Evolutionary conservation across 1,140 invertebrate species (phyloP), one percentile per base, ranked within the genome.

Genomic region (Akabosia matsudoensis): DNA sequence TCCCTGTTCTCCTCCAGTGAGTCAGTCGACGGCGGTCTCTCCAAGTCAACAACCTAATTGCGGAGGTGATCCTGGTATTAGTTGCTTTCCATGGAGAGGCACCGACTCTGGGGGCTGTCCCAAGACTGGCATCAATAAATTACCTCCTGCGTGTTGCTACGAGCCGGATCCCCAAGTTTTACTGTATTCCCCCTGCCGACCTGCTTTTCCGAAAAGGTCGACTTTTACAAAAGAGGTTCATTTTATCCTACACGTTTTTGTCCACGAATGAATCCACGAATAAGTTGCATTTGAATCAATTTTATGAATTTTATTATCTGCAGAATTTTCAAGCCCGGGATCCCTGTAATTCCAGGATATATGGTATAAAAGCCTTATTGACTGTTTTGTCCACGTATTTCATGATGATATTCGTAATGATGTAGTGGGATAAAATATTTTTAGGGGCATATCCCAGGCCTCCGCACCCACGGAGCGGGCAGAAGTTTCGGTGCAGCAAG

Each of bases 391-490:
- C 4, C 26, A 61, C 7, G n/a, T 61, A 7, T 61, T 61, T 61
- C 22, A 14, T 22, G 7, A 61, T 61, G 37, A 45, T 45, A 45
- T 45, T 18, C 7, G 26, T n/a, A n/a, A n/a, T n/a, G n/a, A n/a
- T n/a, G n/a, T n/a, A n/a, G n/a, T n/a, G n/a, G n/a, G n/a, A n/a
- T n/a, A n/a, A n/a, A n/a, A n/a, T n/a, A n/a, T n/a, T n/a, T n/a
- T 22, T 67, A 67, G 61, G 61, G 76, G 0, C 76, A 76, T 26
- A 24, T 76, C 33, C 76, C 76, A 1, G 76, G 71, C 3, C 52
- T 73, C n/a, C 73, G 74, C n/a, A 54, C 31, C 13, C 28, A 64
- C 45, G 70, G 70, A 30, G 76, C 76, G n/a, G 76, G 33, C 18
- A 31, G 76, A 45, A 73, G 71, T 4, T 51, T 37, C 18, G 76